Evolutionary conservation across 2,113 vertebrate genomes (phyloP), one percentile per base, ranked within the genome.

Genomic region (Myotis yumanensis): DNA sequence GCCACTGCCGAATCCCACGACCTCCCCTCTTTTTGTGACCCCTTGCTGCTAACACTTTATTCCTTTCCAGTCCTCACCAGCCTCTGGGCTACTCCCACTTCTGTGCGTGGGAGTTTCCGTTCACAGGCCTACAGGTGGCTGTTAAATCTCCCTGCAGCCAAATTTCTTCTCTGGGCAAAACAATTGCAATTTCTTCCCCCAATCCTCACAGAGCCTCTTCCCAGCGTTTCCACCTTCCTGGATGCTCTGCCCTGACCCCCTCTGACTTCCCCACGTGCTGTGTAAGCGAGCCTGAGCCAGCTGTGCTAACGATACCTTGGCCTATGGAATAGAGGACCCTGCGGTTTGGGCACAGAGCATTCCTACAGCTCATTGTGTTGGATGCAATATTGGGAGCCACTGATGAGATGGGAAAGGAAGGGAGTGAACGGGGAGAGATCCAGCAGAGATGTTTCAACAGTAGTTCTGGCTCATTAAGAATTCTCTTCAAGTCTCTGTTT

Each of bases 401-500:
- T 15, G 43, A 62, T 22, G 37, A 64, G 73, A 32, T 8, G 40
- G 85, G 35, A 59, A 86, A 25, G 48, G 30, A 48, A 16, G 32
- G 77, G n/a, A 73, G 12, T 0, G 1, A 22, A 32, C 10, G 0
- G 82, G 51, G 40, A 72, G 90, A 89, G 0, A 10, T 32, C 17
- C 57, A 71, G 83, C 12, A 4, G n/a, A 57, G 88, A 75, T 7
- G 5, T 35, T 83, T 51, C 73, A 69, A 77, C 0, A 11, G n/a
- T 10, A 18, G 35, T 90, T 86, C n/a, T 62, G 14, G 43, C 81
- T 85, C 86, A 66, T 69, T 79, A 88, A 82, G 89, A 94, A 87
- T 77, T 86, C 84, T 46, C 43, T 52, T 12, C 57, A 23, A 62
- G 83, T 37, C 92, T 92, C 94, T 93, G 15, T 83, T 93, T 93